phyloP scores from a whole-genome alignment of 2,797 vertebrate species.

The Chiloscyllium punctatum region DNA sequence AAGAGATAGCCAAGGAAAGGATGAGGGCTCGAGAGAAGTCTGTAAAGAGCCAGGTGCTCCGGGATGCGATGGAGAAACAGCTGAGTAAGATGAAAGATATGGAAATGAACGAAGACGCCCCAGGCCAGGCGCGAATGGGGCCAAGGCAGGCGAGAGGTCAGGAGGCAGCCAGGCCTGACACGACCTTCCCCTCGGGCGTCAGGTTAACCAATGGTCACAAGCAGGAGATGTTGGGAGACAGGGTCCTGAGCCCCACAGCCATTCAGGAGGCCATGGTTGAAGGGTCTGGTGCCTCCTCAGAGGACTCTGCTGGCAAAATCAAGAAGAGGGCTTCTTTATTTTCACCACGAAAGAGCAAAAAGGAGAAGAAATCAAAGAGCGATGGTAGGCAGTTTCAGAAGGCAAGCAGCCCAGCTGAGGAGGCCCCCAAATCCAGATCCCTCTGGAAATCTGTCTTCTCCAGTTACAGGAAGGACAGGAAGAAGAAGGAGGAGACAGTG shows the following conservation, averaged over 20 bases:
- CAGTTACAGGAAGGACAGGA: slow-evolving; percentile 94
- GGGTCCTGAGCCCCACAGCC: slow-evolving; percentile 59
- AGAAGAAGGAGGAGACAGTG: slow-evolving; percentile 86
- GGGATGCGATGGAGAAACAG: slow-evolving; percentile 91
- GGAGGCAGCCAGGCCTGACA: slow-evolving; percentile 51
- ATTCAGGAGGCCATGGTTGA: slow-evolving; percentile 62
- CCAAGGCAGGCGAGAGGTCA: slow-evolving; percentile 51
- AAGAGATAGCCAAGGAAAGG: slow-evolving; percentile 84
- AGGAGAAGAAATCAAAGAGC: slow-evolving; percentile 87
- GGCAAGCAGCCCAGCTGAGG: slow-evolving; percentile 55
- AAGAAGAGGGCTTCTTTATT: slow-evolving; percentile 91
- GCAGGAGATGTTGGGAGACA: slow-evolving; percentile 62
- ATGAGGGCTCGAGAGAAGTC: slow-evolving; percentile 88
- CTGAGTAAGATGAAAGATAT: slow-evolving; percentile 84
- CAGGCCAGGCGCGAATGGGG: slow-evolving; percentile 49
- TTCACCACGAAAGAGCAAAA: slow-evolving; percentile 90
- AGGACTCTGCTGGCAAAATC: slow-evolving; percentile 79
- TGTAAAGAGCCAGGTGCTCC: slow-evolving; percentile 81
- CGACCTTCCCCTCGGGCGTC: slow-evolving; percentile 57
- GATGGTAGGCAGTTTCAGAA: slow-evolving; percentile 64
- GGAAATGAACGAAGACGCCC: slow-evolving; percentile 47
- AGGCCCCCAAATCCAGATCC: slow-evolving; percentile 80
- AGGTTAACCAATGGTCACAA: slow-evolving; percentile 61
- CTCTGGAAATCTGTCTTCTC: slow-evolving; percentile 95
- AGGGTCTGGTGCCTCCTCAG: slow-evolving; percentile 80